Evolutionary conservation across 2,113 vertebrate species (phyloP).

Genomic region (Lanius collurio): DNA sequence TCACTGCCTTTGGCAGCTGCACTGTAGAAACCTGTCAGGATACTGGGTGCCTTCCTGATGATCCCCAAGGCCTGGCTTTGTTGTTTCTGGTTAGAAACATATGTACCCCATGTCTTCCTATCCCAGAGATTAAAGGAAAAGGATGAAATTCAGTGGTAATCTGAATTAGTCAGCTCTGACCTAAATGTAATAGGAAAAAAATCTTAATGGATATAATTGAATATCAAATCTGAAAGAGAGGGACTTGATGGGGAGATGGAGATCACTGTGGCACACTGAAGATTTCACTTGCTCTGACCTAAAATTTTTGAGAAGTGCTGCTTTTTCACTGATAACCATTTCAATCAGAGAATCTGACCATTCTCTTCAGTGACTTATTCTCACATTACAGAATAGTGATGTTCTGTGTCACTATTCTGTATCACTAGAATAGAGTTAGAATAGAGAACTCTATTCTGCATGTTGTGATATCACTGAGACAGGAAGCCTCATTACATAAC

Average conservation of each 20-base stretch:
- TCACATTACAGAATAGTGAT: not conserved
- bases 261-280: not conserved
- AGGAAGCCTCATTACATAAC: accelerated
- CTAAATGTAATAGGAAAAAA: not conserved
- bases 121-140: not conserved
- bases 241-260: not conserved
- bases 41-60: not conserved
- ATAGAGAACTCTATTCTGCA: not conserved
- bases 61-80: not conserved
- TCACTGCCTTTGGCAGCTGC: not conserved
- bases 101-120: not conserved
- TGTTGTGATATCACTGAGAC: not conserved
- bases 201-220: not conserved
- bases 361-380: not conserved
- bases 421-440: too few species aligned
- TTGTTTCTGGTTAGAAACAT: not conserved
- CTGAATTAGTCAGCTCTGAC: not conserved
- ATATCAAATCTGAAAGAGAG: not conserved
- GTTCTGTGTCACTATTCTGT: too few species aligned
- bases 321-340: not conserved
- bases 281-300: not conserved
- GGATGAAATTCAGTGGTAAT: not conserved
- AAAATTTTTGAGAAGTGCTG: not conserved
- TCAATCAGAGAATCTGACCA: not conserved
- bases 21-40: not conserved